A percentile compares a stretch with the other conserved stretches of the same genome.
phyloP scores from a whole-genome alignment of 2,888 invertebrate species.

The Papilio protenor region DNA sequence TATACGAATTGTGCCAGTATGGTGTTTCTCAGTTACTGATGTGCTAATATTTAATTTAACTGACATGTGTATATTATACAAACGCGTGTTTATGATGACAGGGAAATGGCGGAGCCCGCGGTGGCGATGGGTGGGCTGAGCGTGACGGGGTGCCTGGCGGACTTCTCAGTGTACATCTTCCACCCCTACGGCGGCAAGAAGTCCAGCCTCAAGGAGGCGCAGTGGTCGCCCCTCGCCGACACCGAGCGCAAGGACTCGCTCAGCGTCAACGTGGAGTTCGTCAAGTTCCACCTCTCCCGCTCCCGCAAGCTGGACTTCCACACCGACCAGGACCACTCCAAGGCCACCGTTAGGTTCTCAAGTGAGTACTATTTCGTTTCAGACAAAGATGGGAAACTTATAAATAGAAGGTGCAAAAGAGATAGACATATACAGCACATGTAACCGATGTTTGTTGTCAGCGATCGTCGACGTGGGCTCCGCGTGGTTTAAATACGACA shows the following conservation, averaged over 20 bases:
- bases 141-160: slow-evolving; percentile 97
- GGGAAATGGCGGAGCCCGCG: slow-evolving; percentile 85
- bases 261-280: slow-evolving; percentile 98
- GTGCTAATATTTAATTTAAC: no score
- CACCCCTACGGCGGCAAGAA: slow-evolving; percentile 98
- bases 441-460: slow-evolving; percentile 59
- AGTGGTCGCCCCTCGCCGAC: slow-evolving; percentile 94
- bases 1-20: no score
- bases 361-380: slow-evolving; percentile 82
- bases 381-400: background rate
- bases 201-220: slow-evolving; percentile 90
- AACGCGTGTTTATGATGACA: background rate
- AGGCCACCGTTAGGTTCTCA: slow-evolving; percentile 96
- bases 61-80: no score
- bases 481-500: slow-evolving; percentile 99
- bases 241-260: slow-evolving; percentile 97
- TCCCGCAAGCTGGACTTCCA: slow-evolving; percentile 95
- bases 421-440: background rate
- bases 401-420: background rate
- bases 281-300: slow-evolving; percentile 96
- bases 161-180: slow-evolving; percentile 99
- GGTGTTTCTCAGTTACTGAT: no score
- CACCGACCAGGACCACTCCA: slow-evolving; percentile 87
- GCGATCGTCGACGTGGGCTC: slow-evolving; percentile 98
- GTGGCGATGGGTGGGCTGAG: slow-evolving; percentile 93